Evolutionary conservation across 2,113 vertebrate genomes (phyloP).

Genomic region (Ameiurus melas): DNA sequence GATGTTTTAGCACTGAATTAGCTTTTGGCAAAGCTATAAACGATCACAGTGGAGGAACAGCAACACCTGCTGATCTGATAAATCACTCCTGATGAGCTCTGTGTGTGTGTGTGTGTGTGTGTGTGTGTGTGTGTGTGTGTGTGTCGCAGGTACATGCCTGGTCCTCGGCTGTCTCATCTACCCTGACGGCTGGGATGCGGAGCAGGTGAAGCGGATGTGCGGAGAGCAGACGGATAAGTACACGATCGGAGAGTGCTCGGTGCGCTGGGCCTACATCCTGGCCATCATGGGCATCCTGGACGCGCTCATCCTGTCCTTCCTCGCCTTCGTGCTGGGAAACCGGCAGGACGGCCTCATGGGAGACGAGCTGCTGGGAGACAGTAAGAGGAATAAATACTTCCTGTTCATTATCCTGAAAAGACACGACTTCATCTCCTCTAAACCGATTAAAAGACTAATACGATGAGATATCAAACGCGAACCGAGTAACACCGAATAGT

Average conservation of each 20-base stretch:
- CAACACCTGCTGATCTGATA: slow-evolving; percentile 1
- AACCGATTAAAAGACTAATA: no score
- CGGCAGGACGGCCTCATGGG: slow-evolving; percentile 97
- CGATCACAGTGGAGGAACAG: slow-evolving; percentile 16
- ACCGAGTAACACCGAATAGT: no score
- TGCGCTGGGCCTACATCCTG: slow-evolving; percentile 90
- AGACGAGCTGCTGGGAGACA: slow-evolving; percentile 95
- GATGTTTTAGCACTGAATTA: slow-evolving; percentile 36
- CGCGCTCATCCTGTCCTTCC: slow-evolving; percentile 79
- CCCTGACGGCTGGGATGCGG: slow-evolving; percentile 98
- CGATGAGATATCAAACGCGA: neutral
- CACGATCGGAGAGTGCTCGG: slow-evolving; percentile 88
- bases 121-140: slow-evolving; percentile 35
- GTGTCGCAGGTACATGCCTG: slow-evolving; percentile 85
- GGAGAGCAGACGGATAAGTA: slow-evolving; percentile 99
- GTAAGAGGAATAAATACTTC: slow-evolving; percentile 75
- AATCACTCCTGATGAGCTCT: slow-evolving; percentile 16
- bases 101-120: neutral
- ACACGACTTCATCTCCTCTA: neutral
- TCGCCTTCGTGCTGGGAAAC: slow-evolving; percentile 85
- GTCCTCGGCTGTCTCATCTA: slow-evolving; percentile 99
- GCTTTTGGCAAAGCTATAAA: slow-evolving; percentile 17
- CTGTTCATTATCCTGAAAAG: neutral
- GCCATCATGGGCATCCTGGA: slow-evolving; percentile 99
- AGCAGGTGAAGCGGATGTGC: slow-evolving; percentile 97